A percentile compares a stretch with the other conserved stretches of the same genome.
Evolutionary conservation across 1,140 invertebrate species (phyloP).

Genomic region (Patella vulgata): DNA sequence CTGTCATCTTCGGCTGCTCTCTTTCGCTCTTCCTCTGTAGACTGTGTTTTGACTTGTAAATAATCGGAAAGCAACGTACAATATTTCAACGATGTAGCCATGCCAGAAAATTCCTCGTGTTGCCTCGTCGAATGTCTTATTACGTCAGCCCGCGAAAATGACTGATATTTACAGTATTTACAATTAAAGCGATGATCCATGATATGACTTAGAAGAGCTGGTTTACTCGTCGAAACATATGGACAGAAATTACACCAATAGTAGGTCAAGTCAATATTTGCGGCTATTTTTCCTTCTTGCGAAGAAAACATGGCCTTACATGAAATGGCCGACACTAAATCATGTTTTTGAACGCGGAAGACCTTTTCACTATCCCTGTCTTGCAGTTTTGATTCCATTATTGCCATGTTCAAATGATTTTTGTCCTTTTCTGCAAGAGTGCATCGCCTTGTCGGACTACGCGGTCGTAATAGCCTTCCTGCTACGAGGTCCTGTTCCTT

Average conservation of each 20-base stretch:
- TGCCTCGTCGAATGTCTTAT: conserved; percentile 45
- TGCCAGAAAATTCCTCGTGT: conserved; percentile 45
- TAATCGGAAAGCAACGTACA: conserved; percentile 52
- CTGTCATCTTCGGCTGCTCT: conserved; percentile 17
- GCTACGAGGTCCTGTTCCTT: background rate
- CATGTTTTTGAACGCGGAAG: conserved; percentile 42
- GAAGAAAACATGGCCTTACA: conserved; percentile 42
- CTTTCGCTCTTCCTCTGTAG: conserved; percentile 23
- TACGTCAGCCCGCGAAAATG: conserved; percentile 55
- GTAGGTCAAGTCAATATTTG: conserved; percentile 43
- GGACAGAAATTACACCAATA: conserved; percentile 63
- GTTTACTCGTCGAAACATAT: conserved; percentile 45
- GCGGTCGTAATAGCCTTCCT: conserved; percentile 34
- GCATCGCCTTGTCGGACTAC: conserved; percentile 43
- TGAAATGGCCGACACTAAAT: conserved; percentile 53
- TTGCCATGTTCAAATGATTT: conserved; percentile 36
- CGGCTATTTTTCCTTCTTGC: conserved; percentile 31
- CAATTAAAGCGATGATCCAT: conserved; percentile 57
- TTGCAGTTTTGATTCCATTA: conserved; percentile 44
- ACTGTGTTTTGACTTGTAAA: conserved; percentile 20
- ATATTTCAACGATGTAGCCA: conserved; percentile 42
- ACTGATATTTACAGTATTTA: conserved; percentile 53
- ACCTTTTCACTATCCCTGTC: conserved; percentile 35
- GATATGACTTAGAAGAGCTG: conserved; percentile 44
- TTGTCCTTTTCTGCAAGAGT: conserved; percentile 38